Percentiles rank a stretch among this genome's conserved stretches.
phyloP scores from a whole-genome alignment of 35 echinoderm and acorn worm genomes.

The Apostichopus californicus region DNA sequence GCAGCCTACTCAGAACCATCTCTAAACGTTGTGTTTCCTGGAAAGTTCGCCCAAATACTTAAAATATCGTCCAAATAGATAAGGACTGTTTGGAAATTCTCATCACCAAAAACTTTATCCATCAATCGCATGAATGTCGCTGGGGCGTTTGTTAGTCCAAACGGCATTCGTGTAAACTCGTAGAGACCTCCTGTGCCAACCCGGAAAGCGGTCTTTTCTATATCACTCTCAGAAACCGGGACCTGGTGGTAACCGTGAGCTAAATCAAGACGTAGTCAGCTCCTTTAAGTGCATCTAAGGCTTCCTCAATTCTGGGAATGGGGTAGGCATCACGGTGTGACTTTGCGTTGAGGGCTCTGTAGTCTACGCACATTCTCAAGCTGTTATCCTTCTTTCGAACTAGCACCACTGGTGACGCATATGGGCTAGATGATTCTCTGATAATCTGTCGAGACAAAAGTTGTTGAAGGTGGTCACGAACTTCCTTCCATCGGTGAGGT shows the following conservation, averaged over 20 bases:
- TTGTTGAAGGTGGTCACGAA: not conserved
- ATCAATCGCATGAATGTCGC: slow-evolving; percentile 72
- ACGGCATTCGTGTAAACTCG: too few species aligned
- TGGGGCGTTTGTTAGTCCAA: too few species aligned
- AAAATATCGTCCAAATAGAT: slow-evolving; percentile 72
- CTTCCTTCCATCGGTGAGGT: slow-evolving; percentile 37
- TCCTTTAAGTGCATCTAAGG: slow-evolving; percentile 53
- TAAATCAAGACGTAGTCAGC: slow-evolving; percentile 54
- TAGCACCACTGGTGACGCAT: slow-evolving; percentile 5
- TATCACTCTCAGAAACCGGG: slow-evolving; percentile 31
- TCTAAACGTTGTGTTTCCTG: slow-evolving; percentile 65
- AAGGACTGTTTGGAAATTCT: slow-evolving; percentile 58
- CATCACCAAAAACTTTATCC: slow-evolving; percentile 62
- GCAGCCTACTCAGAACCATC: slow-evolving; percentile 19
- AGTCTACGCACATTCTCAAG: slow-evolving; percentile 30
- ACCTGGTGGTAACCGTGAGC: slow-evolving; percentile 61
- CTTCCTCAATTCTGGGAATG: slow-evolving; percentile 36
- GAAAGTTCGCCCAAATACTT: slow-evolving; percentile 57
- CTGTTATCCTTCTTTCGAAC: slow-evolving; percentile 14
- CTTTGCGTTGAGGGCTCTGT: slow-evolving; percentile 30
- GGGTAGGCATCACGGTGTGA: slow-evolving; percentile 44
- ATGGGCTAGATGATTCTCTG: slow-evolving; percentile 64
- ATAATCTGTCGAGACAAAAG: not conserved
- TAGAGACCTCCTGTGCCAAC: too few species aligned
- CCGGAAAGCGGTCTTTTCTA: slow-evolving; percentile 61